Conservation (phyloP, 2,888 invertebrate species). For the Agriopis aurantiaria region DNA sequence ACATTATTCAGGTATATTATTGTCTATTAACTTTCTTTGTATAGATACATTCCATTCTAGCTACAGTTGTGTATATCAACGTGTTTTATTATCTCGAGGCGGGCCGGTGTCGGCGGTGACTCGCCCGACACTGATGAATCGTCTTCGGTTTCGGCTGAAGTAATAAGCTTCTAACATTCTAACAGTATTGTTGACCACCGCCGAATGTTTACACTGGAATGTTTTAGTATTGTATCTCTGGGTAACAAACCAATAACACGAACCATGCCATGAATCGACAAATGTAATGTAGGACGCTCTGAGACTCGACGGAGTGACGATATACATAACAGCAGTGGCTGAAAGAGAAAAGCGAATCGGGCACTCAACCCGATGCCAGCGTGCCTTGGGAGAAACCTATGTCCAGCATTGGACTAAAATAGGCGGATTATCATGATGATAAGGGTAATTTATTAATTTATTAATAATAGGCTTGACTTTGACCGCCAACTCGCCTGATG, state of each 20-base stretch:
- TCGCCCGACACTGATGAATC: conserved; percentile 48
- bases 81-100: conserved; percentile 44
- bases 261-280: no score
- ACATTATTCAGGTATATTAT: no score
- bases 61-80: conserved; percentile 4
- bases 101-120: conserved; percentile 33
- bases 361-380: no score
- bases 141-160: conserved; percentile 35
- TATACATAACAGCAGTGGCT: not conserved
- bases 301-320: no score
- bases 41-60: not conserved
- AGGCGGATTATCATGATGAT: no score
- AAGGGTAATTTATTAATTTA: no score
- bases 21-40: no score
- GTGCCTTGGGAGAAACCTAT: no score
- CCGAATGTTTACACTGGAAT: conserved; percentile 8
- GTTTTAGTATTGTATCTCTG: conserved; percentile 1
- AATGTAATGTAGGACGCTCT: not conserved
- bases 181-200: conserved; percentile 15
- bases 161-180: conserved; percentile 19
- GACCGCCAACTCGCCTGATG: no score
- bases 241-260: not conserved
- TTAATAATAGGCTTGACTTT: no score
- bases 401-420: no score
- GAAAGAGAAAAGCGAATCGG: no score